Conservation (phyloP, 2,888 invertebrate genomes). For the Hoplodrina ambigua region DNA sequence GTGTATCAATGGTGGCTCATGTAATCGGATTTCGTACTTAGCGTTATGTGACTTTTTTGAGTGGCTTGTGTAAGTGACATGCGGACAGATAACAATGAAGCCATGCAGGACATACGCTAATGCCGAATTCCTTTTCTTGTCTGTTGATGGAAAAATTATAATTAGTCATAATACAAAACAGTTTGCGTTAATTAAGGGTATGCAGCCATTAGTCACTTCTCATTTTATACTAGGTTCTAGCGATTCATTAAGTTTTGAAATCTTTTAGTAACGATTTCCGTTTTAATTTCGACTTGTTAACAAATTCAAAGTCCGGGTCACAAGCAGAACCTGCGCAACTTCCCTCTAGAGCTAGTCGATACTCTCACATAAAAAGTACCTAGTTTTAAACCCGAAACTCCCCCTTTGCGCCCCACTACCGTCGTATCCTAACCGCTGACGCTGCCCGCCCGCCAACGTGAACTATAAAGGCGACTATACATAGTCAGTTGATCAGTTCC, state of each 20-base stretch:
- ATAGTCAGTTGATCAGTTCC: neutral
- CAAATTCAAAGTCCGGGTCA: neutral
- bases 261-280: no score
- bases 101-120: neutral
- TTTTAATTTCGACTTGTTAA: no score
- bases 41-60: constrained; percentile 22
- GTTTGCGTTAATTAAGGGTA: no score
- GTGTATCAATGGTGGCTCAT: neutral
- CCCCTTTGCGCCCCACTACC: neutral
- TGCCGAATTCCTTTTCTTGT: neutral
- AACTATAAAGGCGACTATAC: neutral
- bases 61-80: constrained; percentile 8
- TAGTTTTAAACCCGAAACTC: constrained; percentile 11
- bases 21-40: constrained; percentile 39
- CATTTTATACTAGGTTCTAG: neutral
- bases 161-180: neutral
- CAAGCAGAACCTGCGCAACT: neutral
- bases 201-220: neutral
- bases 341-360: neutral
- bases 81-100: neutral
- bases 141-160: neutral
- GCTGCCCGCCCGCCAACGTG: neutral
- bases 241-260: neutral
- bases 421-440: constrained; percentile 25
- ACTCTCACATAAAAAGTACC: neutral